These are phyloP conservation scores for Tragelaphus strepsiceros DNA, from an alignment of 2,113 vertebrate genomes.

Conservation along the genomic window DNA sequence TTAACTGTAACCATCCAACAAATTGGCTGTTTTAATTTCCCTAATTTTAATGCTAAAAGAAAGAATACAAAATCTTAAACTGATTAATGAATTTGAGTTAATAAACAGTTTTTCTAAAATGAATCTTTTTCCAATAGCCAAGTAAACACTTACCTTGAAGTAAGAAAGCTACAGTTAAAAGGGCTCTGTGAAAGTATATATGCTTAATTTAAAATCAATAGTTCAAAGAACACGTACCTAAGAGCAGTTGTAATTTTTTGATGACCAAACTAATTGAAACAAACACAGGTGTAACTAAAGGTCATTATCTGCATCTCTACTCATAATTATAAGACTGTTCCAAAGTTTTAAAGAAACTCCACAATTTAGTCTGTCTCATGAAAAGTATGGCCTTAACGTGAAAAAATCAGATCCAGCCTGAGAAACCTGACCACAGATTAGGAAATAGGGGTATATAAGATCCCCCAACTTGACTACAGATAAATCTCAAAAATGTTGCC, in stretches of 20 bases:
- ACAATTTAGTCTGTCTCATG: neutral
- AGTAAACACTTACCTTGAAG: neutral
- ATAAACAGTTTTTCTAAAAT: slow-evolving; percentile 3
- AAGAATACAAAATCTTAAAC: slow-evolving; percentile 3
- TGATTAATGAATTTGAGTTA: neutral
- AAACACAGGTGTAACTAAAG: neutral
- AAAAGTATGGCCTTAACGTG: neutral
- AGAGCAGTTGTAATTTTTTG: neutral
- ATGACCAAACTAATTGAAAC: neutral
- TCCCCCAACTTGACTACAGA: neutral
- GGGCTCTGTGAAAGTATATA: neutral
- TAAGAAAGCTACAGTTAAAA: neutral
- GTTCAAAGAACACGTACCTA: neutral
- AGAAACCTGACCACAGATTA: neutral
- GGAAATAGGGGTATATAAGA: neutral
- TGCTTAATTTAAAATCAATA: slow-evolving; percentile 7
- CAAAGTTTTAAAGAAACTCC: neutral
- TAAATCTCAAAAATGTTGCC: slow-evolving; percentile 8
- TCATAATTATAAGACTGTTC: neutral
- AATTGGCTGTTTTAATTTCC: neutral
- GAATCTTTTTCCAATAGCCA: neutral
- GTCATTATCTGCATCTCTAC: neutral
- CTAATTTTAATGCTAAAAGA: slow-evolving; percentile 1
- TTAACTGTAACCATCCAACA: neutral
- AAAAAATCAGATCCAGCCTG: neutral